Base-by-base conservation (phyloP, 2,113 vertebrate genomes). In the Lepisosteus osseus region DNA sequence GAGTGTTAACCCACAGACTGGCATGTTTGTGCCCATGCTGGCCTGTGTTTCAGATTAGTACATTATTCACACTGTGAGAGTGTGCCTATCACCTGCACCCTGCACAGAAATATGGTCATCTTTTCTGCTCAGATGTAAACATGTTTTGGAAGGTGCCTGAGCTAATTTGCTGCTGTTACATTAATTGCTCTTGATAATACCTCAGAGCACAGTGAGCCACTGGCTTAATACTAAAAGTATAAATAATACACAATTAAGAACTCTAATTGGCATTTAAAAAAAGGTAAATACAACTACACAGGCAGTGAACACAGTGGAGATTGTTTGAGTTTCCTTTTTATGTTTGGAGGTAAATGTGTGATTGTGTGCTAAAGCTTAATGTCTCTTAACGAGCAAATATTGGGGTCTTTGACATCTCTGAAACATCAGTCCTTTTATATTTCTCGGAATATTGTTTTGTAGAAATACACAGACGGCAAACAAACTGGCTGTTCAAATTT, bases 401-500 rank as follows among this genome's bases (percentile, higher is more conserved):
- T 67, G 15, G 15, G 47, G 2, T 12, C 17, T 68, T 17, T 57
- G 40, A 69, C 41, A 44, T 40, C 78, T 79, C 80, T 80, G n/a
- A 81, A 86, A 87, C 85, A 83, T 83, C 86, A 59, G 57, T 59
- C 9, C 57, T 42, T 68, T 57, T 56, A 86, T 85, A 90, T 91
- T 89, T 86, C 85, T 87, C 85, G 84, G 89, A 86, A 89, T 92
- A 88, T 84, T 91, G 87, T 87, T 88, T 82, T 87, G 47, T 4
- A 85, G 82, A 91, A 93, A 84, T 86, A 85, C 41, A n/a, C 84
- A 83, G 83, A 67, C 88, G 92, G 90, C 90, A 92, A 87, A 86
- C 91, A 90, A 91, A 84, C 79, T 89, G 92, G n/a, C 88, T 80
- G 69, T 47, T 76, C 85, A 14, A 78, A 83, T 86, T 83, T 72